Evolutionary conservation across 1,140 invertebrate genomes (phyloP).

Genomic region (Calliphora vicina): DNA sequence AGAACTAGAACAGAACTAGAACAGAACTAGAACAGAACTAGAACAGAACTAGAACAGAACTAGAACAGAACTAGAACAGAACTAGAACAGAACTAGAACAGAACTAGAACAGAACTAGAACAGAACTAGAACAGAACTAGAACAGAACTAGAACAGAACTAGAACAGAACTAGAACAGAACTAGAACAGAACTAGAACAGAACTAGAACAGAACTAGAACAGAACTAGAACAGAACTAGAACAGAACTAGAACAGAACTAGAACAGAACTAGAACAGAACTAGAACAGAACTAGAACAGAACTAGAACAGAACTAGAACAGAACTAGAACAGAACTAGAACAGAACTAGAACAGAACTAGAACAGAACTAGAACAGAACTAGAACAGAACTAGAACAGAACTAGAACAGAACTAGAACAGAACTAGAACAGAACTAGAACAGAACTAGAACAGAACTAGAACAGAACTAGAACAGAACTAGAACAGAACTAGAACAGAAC

Average conservation of each 20-base stretch:
- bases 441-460: background rate
- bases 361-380: background rate
- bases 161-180: background rate
- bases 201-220: background rate
- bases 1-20: background rate
- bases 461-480: background rate
- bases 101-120: background rate
- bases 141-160: background rate
- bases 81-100: background rate
- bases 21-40: background rate
- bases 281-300: background rate
- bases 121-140: background rate
- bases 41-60: background rate
- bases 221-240: background rate
- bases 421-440: background rate
- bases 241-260: background rate
- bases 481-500: background rate
- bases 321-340: background rate
- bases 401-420: background rate
- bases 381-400: background rate
- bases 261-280: background rate
- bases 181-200: background rate
- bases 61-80: background rate
- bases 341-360: background rate
- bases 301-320: background rate